Evolutionary conservation across 1,140 invertebrate genomes (phyloP), one percentile per base, ranked within the genome.

Genomic region (Drosophila ercepeae): DNA sequence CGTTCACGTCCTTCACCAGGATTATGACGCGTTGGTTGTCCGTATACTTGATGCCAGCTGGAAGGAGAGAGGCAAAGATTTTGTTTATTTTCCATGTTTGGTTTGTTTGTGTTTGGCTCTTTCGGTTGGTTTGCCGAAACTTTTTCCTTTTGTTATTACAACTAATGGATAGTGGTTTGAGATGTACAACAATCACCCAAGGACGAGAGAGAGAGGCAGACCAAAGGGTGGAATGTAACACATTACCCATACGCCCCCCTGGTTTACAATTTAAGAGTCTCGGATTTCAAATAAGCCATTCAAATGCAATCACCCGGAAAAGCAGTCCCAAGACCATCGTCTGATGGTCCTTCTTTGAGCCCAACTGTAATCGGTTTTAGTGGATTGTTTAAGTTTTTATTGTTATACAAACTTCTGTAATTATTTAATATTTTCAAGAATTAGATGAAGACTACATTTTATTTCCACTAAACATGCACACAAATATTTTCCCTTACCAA

Each of bases 21-120:
- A 98, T 98, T 75, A 98, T 98, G 8, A 98, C 97, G 29, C 97
- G 94, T 90, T 98, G 97, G 92, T 98, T 98, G 93, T 98, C 97
- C 60, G 96, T 97, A 92, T 98, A 91, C 77, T 91, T 91, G 64
- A 89, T 86, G 65, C 88, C 90, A 77, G 89, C 89, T 91, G 70
- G 32, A 89, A 89, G 32, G 44, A 3, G 23, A 21, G 63, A 50
- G 63, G 11, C 34, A 39, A 13, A 39, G 50, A 73, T 32, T 14
- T 52, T 72, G 27, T 44, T 18, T 27, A n/a, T 27, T 16, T 27
- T 53, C 13, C 9, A 2, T 34, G 2, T 25, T 45, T 8, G 16
- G 34, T 6, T 46, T 67, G 53, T 65, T 72, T 58, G 41, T 42
- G 11, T 50, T 55, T 21, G 61, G 45, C 19, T 39, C 48, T 45